Percentiles rank a stretch among this genome's conserved stretches.
These are phyloP conservation scores for Alaudala cheleensis DNA, from an alignment of 2,113 vertebrate genomes.

Conservation along the genomic window DNA sequence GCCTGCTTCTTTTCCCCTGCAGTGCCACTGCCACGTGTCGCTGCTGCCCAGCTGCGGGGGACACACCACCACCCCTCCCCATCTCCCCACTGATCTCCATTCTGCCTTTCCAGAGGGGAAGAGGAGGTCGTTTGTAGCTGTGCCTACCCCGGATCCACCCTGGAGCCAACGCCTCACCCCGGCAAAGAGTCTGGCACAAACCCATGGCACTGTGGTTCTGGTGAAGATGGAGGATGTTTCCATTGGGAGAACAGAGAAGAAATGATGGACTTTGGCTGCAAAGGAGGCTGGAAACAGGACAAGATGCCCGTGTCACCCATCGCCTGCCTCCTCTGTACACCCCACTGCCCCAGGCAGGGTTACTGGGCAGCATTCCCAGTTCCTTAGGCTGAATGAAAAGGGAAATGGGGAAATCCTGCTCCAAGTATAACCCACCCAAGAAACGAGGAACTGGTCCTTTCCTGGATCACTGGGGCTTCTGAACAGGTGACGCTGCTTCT, in stretches of 20 bases:
- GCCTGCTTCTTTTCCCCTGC: not conserved
- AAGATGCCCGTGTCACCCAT: not conserved
- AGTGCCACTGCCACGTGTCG: not conserved
- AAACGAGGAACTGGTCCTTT: not conserved
- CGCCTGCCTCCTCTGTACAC: not conserved
- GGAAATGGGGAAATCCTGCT: not conserved
- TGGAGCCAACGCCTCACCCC: not conserved
- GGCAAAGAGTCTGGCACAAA: not conserved
- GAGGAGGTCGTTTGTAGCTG: conserved; percentile 11
- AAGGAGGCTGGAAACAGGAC: not conserved
- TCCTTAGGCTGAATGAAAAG: not conserved
- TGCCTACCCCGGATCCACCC: not conserved
- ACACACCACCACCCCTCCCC: fast-evolving
- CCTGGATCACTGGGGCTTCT: not conserved
- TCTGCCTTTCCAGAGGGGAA: conserved; percentile 56
- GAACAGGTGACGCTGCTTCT: not conserved
- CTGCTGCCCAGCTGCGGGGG: not conserved
- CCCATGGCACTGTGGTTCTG: not conserved
- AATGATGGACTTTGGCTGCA: not conserved
- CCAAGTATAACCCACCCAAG: not conserved
- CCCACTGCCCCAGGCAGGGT: not conserved
- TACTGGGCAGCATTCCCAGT: not conserved
- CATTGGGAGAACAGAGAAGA: not conserved
- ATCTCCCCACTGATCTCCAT: not conserved
- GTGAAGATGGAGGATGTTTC: not conserved